Evolutionary conservation across 2,888 invertebrate genomes (phyloP).

Genomic region (Sialis fuliginosa): DNA sequence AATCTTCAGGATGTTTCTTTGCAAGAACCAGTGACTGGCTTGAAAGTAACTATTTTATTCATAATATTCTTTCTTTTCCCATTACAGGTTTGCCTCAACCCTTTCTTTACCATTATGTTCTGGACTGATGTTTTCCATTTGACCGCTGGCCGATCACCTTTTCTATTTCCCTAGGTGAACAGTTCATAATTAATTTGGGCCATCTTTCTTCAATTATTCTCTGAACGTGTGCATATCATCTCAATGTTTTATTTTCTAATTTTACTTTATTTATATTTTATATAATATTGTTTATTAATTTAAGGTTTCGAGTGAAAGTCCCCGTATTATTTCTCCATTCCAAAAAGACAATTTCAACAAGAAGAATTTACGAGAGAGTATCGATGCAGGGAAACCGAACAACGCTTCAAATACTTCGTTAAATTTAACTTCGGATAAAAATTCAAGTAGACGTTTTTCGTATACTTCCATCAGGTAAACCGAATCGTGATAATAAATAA

Average conservation of each 20-base stretch:
- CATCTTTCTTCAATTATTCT: no score
- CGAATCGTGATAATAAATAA: constrained; percentile 6
- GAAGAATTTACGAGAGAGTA: constrained; percentile 13
- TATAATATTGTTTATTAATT: no score
- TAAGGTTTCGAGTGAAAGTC: constrained; percentile 11
- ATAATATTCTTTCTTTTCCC: no score
- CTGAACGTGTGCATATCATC: no score
- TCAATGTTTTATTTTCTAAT: no score
- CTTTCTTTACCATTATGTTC: no score
- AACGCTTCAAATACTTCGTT: constrained; percentile 25
- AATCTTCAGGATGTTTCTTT: constrained; percentile 59
- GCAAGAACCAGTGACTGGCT: constrained; percentile 30
- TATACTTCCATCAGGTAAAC: constrained; percentile 37
- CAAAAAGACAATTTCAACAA: constrained; percentile 1
- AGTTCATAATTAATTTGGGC: no score
- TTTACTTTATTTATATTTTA: no score
- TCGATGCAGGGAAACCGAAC: constrained; percentile 13
- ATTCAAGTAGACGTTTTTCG: constrained; percentile 38
- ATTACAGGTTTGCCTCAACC: no score
- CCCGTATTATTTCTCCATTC: constrained; percentile 2
- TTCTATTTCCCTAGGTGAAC: no score
- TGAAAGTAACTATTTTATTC: background rate
- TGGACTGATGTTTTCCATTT: no score
- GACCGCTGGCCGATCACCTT: no score
- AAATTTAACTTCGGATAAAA: constrained; percentile 16